Percentiles rank a stretch among this genome's conserved stretches.
phyloP scores from a whole-genome alignment of 2,888 invertebrate species.

The Eumacrocentrus americanus region DNA sequence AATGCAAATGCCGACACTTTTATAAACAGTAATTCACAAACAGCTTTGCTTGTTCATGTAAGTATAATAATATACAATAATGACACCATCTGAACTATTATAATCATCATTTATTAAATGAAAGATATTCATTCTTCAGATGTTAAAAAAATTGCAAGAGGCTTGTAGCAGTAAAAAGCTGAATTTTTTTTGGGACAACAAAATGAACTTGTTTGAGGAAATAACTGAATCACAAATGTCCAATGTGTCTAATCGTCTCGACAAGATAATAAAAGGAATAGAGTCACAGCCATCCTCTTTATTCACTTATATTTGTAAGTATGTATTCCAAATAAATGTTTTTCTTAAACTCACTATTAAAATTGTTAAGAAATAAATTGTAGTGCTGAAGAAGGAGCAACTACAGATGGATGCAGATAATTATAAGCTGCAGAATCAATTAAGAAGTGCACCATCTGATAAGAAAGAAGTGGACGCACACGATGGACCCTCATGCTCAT shows the following conservation, averaged over 20 bases:
- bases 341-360: neutral
- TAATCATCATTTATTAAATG: neutral
- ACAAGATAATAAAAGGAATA: slow-evolving; percentile 12
- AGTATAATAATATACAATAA: too few species aligned
- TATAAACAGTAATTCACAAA: neutral
- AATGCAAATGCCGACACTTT: neutral
- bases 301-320: slow-evolving; percentile 5
- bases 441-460: too few species aligned
- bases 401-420: too few species aligned
- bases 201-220: slow-evolving; percentile 8
- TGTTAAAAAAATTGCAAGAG: slow-evolving; percentile 10
- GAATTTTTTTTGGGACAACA: slow-evolving; percentile 12
- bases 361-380: neutral
- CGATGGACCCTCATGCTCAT: too few species aligned
- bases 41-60: slow-evolving; percentile 3
- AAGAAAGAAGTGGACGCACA: too few species aligned
- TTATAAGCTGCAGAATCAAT: too few species aligned
- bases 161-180: neutral
- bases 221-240: neutral
- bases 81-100: too few species aligned
- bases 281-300: neutral
- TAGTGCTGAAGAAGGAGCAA: slow-evolving; percentile 1
- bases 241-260: neutral
- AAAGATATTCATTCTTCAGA: neutral
- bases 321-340: neutral